Base-by-base conservation (phyloP, 2,113 vertebrate species). In the Diphyllodes magnificus region DNA sequence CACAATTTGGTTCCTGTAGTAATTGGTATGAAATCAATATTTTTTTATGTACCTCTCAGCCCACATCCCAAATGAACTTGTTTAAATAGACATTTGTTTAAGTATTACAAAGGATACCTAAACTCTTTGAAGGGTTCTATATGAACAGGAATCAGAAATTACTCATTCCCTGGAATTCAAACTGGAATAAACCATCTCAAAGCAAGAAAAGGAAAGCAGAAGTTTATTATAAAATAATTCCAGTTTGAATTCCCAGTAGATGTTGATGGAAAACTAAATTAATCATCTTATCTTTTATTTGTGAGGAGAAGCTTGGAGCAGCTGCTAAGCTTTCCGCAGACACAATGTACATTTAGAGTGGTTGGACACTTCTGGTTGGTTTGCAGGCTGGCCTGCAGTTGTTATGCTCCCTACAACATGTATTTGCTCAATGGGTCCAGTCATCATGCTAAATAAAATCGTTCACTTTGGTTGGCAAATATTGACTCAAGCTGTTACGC, bases 401-500 rank as follows among this genome's bases (percentile, higher is more conserved):
- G 77, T 95, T 96, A 90, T 86, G 86, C 83, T 97, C 91, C 57
- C 50, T 97, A 84, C 76, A 91, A 96, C 91, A 96, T 90, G 69
- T 98, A 95, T 98, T 98, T 98, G 97, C 96, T 98, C 93, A 98
- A 96, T 84, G 93, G 83, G 95, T 97, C 95, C 96, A 97, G 96
- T 97, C 96, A 97, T 96, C 95, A 94, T 3, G 33, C 95, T 98
- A 98, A 98, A 98, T 97, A 97, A 98, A 98, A 98, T 97, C 50
- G 54, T 95, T 98, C 88, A 64, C 98, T 98, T 97, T 92, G 91
- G 59, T 95, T 33, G 21, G 96, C 96, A 98, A 98, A 98, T 98
- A 98, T 98, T 98, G 97, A 98, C 97, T 97, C 96, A 98, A 98
- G 96, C 97, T 98, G 97, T 97, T 98, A 98, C 13, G 81, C 97